Conservation (phyloP, 2,113 vertebrate genomes). For the Axis porcinus region DNA sequence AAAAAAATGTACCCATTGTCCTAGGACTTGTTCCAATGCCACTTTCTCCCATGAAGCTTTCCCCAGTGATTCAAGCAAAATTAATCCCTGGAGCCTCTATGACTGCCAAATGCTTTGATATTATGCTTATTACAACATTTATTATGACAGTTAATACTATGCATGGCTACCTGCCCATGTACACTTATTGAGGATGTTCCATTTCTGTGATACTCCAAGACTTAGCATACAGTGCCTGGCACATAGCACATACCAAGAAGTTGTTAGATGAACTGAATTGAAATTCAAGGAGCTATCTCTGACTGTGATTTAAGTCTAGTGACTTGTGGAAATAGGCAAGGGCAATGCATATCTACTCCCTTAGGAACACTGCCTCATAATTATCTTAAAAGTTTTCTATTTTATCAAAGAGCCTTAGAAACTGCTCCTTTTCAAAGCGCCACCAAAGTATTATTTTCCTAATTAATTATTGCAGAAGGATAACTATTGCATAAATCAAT, state of each 20-base stretch:
- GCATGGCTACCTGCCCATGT: background rate
- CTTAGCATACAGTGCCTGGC: background rate
- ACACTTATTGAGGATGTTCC: background rate
- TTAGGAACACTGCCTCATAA: conserved; percentile 61
- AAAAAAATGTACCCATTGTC: background rate
- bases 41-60: background rate
- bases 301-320: conserved; percentile 29
- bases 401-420: conserved; percentile 69
- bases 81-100: background rate
- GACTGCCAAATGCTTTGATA: background rate
- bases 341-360: conserved; percentile 48
- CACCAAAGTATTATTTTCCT: conserved; percentile 66
- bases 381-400: conserved; percentile 71
- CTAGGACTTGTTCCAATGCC: background rate
- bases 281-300: conserved; percentile 34
- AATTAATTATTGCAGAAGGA: conserved; percentile 69
- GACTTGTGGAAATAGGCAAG: conserved; percentile 49
- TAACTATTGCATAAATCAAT: conserved; percentile 77
- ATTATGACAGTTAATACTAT: background rate
- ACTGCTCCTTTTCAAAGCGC: conserved; percentile 61
- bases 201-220: background rate
- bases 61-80: background rate
- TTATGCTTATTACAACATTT: background rate
- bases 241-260: background rate
- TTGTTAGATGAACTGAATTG: conserved; percentile 39